Evolutionary conservation across 2,888 invertebrate genomes (phyloP), one percentile per base, ranked within the genome.

Genomic region (Limenitis camilla): DNA sequence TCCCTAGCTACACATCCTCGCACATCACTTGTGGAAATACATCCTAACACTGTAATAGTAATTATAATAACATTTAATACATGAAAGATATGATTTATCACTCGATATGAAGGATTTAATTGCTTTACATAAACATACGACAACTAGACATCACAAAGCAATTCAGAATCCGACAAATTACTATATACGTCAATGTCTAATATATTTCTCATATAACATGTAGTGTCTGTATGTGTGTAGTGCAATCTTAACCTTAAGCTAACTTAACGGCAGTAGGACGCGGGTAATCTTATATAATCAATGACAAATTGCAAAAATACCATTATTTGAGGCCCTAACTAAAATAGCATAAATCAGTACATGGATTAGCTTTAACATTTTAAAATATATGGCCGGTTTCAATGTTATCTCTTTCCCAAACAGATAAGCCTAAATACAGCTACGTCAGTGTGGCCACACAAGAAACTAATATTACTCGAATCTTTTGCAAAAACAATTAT

Each of bases 361-460:
- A 69, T 67, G 73, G 66, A 66, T 29, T 65, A 67, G 60, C 65
- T 61, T 59, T 54, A 56, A 57, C 61, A 60, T 50, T 53, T 61
- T 63, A 59, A 57, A 60, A 56, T 72, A 71, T 67, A 82, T 86
- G 86, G 86, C 84, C 85, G 85, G 85, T 83, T 81, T 84, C 81
- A 64, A 69, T 69, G 69, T 70, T 61, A 67, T 69, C 66, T 63
- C 65, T 61, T 60, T 58, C 52, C 55, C 61, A 59, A 64, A 59
- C 56, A 55, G 52, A 63, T 61, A 69, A 70, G 68, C 68, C 60
- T 78, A 77, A 68, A 65, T 84, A 84, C 79, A 81, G 74, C 73
- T 79, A 75, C 73, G 19, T 19, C 3, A 19, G 19, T 19, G 19
- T 19, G 19, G 19, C 19, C 19, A 19, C 19, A 19, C 19, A 19